Conservation (phyloP, 1,140 invertebrate genomes). For the Chrysoperla carnea region DNA sequence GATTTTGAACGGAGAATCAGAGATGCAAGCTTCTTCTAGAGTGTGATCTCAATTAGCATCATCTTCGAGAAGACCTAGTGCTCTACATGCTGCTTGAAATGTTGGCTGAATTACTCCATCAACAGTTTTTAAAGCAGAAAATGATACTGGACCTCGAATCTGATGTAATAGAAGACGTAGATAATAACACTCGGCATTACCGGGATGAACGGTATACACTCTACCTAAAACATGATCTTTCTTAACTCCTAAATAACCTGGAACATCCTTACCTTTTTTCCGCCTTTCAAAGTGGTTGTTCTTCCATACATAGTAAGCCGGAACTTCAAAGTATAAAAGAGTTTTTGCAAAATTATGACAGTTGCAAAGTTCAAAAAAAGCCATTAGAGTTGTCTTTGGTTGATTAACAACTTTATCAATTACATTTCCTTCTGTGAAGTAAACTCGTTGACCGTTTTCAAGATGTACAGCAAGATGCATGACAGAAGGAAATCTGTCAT, state of each 20-base stretch:
- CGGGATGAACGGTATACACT: constrained; percentile 20
- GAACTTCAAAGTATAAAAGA: constrained; percentile 23
- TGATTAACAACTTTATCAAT: constrained; percentile 18
- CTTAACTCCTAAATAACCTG: constrained; percentile 15
- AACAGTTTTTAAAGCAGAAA: constrained; percentile 23
- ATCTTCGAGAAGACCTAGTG: constrained; percentile 19
- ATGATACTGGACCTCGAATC: constrained; percentile 25
- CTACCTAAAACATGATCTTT: constrained; percentile 18
- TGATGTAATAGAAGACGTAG: constrained; percentile 23
- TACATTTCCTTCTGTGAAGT: constrained; percentile 11
- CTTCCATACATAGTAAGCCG: constrained; percentile 24
- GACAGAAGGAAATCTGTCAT: constrained; percentile 3
- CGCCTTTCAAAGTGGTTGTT: constrained; percentile 17
- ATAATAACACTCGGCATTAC: constrained; percentile 24
- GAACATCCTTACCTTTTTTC: constrained; percentile 16
- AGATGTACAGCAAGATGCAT: constrained; percentile 11
- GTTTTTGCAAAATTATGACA: constrained; percentile 21
- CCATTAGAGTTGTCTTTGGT: constrained; percentile 10
- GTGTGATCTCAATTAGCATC: constrained; percentile 18
- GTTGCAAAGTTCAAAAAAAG: constrained; percentile 22
- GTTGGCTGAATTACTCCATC: constrained; percentile 19
- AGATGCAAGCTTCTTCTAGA: constrained; percentile 19
- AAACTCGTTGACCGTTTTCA: constrained; percentile 8
- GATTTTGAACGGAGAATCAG: too few relatives aligned
- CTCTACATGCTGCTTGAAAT: constrained; percentile 19